Percentiles rank a stretch among this genome's conserved stretches.
Conservation (phyloP, 2,113 vertebrate species). For the Emberiza fucata region DNA sequence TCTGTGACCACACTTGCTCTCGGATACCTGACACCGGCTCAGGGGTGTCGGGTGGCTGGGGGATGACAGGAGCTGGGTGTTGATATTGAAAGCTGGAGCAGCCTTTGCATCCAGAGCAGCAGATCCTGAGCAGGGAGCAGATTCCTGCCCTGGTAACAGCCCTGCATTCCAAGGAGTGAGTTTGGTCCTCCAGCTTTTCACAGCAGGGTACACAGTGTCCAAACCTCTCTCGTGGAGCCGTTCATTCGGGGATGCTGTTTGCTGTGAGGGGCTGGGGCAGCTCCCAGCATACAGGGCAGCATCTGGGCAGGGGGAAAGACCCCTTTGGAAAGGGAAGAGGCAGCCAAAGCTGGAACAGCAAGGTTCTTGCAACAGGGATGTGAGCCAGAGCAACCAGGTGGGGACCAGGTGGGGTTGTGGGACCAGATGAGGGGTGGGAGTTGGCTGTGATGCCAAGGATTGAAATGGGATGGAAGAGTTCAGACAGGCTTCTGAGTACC, state of each 20-base stretch:
- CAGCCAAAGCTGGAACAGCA: neutral
- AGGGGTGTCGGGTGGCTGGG: neutral
- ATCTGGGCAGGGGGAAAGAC: neutral
- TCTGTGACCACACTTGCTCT: neutral
- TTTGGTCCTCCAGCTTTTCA: neutral
- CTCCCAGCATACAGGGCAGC: neutral
- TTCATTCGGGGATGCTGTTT: neutral
- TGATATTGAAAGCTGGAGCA: neutral
- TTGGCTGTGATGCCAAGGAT: neutral
- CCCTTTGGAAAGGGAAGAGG: neutral
- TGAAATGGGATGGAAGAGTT: neutral
- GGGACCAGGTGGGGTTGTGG: neutral
- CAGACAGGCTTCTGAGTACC: neutral
- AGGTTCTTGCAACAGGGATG: neutral
- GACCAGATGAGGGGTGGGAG: neutral
- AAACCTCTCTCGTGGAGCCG: neutral
- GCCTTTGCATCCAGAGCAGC: neutral
- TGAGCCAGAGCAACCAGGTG: neutral
- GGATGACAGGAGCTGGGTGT: neutral
- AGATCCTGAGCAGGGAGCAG: neutral
- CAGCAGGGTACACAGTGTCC: too few species aligned
- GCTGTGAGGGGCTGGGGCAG: neutral
- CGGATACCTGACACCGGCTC: fast-evolving
- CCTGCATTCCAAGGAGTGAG: neutral
- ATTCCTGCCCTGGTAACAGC: neutral